Base-by-base conservation (phyloP, 1,140 invertebrate species). In the Camponotus pennsylvanicus region DNA sequence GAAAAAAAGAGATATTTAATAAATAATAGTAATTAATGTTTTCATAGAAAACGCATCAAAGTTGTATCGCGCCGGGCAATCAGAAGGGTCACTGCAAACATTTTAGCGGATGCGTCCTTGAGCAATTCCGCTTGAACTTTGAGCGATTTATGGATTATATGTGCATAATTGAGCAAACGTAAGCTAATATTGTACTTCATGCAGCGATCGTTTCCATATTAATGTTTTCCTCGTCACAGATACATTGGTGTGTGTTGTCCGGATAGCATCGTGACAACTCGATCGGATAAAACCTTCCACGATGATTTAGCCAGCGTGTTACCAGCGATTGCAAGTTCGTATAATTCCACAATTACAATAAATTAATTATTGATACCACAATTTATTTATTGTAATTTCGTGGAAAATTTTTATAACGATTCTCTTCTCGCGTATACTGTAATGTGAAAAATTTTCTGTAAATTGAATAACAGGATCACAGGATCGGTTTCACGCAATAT, bases 81-180 rank as follows among this genome's bases (percentile, higher is more conserved):
- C 95, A 95, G 61, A 86, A 90, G 11, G 97, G 97, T 0, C 95
- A 96, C 84, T 97, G 97, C 91, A 96, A 96, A 21, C 97, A 97
- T 86, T 91, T 96, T 0, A 95, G 95, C 32, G 96, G 96, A 91
- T 97, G 97, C 87, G 93, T 96, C n/a, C 94, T 96, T 88, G 95
- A 96, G 0, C 95, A 96, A 21, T 95, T 97, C 78, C 95, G 95
- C 63, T 93, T 93, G 1, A 95, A 96, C 88, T 96, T 96, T 71
- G 93, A 95, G 79, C 95, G 95, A 55, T 95, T 97, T 59, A 94
- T 97, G 89, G 95, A 97, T 64, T 96, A 97, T 88, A 92, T 97
- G 15, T 97, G 97, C 91, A 95, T 97, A 18, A 97, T 97, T 77
- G 95, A 97, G 77, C 93, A 95, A 63, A 95, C 95, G 97, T 97